phyloP scores from a whole-genome alignment of 37 sponge, comb jelly and placozoan genomes.

The Tethya wilhelma region DNA sequence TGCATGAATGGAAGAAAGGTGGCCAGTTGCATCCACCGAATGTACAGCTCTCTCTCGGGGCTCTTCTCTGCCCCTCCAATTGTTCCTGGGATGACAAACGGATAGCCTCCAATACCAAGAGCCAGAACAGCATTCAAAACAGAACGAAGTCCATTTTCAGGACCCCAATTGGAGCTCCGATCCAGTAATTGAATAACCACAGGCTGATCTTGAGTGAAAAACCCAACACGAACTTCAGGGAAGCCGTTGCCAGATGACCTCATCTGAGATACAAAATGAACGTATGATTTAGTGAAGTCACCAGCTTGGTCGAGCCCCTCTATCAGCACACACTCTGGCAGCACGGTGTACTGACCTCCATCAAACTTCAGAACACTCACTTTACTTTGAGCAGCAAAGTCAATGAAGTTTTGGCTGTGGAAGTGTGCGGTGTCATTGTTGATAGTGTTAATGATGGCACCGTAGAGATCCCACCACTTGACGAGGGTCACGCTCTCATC shows the following conservation, averaged over 20 bases:
- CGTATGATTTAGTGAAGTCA: constrained; percentile 46
- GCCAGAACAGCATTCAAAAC: constrained; percentile 76
- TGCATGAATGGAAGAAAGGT: constrained; percentile 88
- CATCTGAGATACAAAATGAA: constrained; percentile 39
- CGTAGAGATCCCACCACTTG: constrained; percentile 83
- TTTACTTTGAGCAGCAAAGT: constrained; percentile 26
- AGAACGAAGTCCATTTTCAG: constrained; percentile 73
- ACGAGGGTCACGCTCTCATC: constrained; percentile 63
- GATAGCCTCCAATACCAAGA: constrained; percentile 81
- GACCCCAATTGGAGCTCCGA: constrained; percentile 61
- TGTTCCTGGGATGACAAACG: constrained; percentile 74
- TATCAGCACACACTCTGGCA: constrained; percentile 79
- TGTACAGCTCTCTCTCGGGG: constrained; percentile 51
- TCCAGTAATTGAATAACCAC: constrained; percentile 66
- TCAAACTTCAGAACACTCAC: constrained; percentile 75
- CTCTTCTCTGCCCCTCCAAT: constrained; percentile 68
- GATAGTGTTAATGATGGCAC: constrained; percentile 72
- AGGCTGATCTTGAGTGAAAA: constrained; percentile 70
- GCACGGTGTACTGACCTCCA: constrained; percentile 75
- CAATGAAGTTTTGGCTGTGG: constrained; percentile 24
- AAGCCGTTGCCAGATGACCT: not conserved
- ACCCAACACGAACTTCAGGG: constrained; percentile 77
- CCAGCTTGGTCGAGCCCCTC: constrained; percentile 31
- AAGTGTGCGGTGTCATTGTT: constrained; percentile 15
- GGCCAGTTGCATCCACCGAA: constrained; percentile 81